phyloP scores from a whole-genome alignment of 2,888 invertebrate species.

The Hypsopygia costalis region DNA sequence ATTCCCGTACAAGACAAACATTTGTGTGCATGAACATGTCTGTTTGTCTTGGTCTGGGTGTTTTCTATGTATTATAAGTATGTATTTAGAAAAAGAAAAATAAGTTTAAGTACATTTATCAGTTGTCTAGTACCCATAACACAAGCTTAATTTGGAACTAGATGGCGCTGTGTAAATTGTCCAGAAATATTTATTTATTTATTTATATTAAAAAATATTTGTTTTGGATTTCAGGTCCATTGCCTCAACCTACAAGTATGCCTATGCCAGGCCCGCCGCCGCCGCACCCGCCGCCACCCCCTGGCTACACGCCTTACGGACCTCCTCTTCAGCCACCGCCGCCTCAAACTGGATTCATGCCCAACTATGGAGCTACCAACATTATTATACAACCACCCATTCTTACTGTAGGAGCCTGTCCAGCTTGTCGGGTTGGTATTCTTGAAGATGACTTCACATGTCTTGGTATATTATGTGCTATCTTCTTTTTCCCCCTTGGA shows the following conservation, averaged over 20 bases:
- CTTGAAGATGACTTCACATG: conserved; percentile 94
- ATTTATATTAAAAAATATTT: background rate
- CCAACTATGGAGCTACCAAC: conserved; percentile 82
- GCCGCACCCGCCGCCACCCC: conserved; percentile 65
- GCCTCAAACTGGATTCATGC: conserved; percentile 68
- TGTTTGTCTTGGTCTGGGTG: too few relatives aligned
- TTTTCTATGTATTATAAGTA: too few relatives aligned
- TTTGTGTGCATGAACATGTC: too few relatives aligned
- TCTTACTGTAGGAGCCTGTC: conserved; percentile 92
- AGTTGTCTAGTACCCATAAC: too few relatives aligned
- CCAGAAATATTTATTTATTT: too few relatives aligned
- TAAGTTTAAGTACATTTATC: too few relatives aligned
- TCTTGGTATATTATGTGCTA: conserved; percentile 90
- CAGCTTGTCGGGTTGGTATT: conserved; percentile 92
- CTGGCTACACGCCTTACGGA: conserved; percentile 77
- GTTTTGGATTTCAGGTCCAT: conserved; percentile 31
- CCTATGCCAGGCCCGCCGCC: conserved; percentile 23
- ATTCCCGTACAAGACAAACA: too few relatives aligned
- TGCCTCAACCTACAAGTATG: conserved; percentile 13
- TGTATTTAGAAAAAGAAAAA: too few relatives aligned
- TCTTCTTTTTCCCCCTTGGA: conserved; percentile 92
- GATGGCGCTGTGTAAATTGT: too few relatives aligned
- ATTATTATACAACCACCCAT: conserved; percentile 87
- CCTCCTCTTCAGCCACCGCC: conserved; percentile 35
- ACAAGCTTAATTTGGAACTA: too few relatives aligned